Evolutionary conservation across 1,140 invertebrate genomes (phyloP), one percentile per base, ranked within the genome.

Genomic region (Elymnias hypermnestra): DNA sequence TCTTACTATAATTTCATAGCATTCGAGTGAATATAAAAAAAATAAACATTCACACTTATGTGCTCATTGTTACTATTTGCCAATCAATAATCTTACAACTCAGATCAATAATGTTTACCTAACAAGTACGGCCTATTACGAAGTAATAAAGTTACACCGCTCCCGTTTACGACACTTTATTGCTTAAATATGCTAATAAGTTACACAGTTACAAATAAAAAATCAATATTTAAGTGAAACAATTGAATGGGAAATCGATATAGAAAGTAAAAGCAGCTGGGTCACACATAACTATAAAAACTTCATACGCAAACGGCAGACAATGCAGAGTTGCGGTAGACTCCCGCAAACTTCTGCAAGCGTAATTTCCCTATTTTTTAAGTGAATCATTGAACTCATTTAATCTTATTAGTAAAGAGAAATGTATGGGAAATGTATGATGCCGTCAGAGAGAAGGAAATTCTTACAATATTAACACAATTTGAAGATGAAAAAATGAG

Each of bases 371-470:
- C 37, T 21, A 26, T 45, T 37, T 36, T 41, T 29, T 12, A 39
- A 21, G 9, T 7, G 12, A 33, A 42, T 21, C 18, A 22, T 33
- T 33, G 29, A 33, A 14, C 13, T 25, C 29, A 14, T 33, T 35
- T 36, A 44, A 44, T 36, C 18, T 31, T 17, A 43, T 43, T 22
- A 13, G 39, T 46, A 15, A 46, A 31, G 31, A 48, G 40, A 42
- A 47, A 31, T 42, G 44, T 41, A 43, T 53, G 51, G 51, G 51
- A 53, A 53, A 33, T 19, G 14, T 39, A 33, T 53, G 42, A 43
- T 48, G 44, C 18, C 33, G 31, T 17, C 21, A 25, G 17, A 17
- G 31, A 4, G 19, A n/a, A n/a, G n/a, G n/a, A n/a, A n/a, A n/a
- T n/a, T n/a, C n/a, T n/a, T n/a, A n/a, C n/a, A n/a, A n/a, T n/a